These are phyloP conservation scores for Andrena haemorrhoa DNA, from an alignment of 2,888 invertebrate genomes.

Conservation along the genomic window DNA sequence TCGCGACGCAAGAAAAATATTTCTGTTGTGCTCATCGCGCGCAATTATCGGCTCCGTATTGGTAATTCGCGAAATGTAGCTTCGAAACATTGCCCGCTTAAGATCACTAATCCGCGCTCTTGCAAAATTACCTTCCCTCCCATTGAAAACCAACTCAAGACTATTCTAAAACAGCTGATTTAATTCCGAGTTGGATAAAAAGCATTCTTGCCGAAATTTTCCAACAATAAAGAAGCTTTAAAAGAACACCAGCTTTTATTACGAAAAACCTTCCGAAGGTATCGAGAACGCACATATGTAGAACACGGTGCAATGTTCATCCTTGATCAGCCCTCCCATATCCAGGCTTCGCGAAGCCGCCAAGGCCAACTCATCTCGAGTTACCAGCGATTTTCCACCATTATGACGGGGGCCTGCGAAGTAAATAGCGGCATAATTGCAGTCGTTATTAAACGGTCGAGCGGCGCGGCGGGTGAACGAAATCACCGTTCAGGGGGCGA, in stretches of 20 bases:
- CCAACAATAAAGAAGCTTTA: not conserved
- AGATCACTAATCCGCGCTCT: not conserved
- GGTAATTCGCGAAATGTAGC: conserved; percentile 8
- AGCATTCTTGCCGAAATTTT: too few species aligned
- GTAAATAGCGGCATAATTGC: conserved; percentile 69
- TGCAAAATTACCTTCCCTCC: too few species aligned
- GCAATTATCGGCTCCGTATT: conserved; percentile 14
- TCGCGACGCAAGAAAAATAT: conserved; percentile 7
- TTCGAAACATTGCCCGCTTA: not conserved
- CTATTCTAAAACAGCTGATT: too few species aligned
- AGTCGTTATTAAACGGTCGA: conserved; percentile 63
- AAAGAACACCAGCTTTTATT: not conserved
- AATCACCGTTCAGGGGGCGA: conserved; percentile 26
- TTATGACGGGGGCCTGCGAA: conserved; percentile 34
- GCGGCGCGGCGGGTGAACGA: conserved; percentile 33
- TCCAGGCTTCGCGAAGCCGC: conserved; percentile 16
- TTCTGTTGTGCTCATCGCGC: too few species aligned
- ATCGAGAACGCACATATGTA: not conserved
- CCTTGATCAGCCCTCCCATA: conserved; percentile 29
- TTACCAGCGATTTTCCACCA: conserved; percentile 52
- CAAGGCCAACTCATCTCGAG: conserved; percentile 29
- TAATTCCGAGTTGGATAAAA: too few species aligned
- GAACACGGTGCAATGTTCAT: conserved; percentile 11
- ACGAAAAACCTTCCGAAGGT: not conserved
- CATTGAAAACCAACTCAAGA: too few species aligned